A percentile compares a stretch with the other conserved stretches of the same genome.
Evolutionary conservation across 2,888 invertebrate species (phyloP).

Genomic region (Serripes groenlandicus): DNA sequence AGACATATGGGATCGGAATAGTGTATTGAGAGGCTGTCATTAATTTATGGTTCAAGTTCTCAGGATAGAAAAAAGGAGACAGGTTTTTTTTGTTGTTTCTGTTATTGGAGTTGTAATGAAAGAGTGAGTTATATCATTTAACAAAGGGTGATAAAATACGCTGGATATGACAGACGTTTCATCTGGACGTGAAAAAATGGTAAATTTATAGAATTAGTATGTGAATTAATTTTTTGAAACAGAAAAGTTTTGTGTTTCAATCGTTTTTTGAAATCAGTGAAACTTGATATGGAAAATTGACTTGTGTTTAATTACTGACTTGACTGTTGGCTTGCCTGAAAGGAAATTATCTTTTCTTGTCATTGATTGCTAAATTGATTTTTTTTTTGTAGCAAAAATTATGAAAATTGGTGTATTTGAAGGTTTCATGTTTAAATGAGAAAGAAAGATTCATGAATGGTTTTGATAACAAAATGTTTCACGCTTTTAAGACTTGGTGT

Average conservation of each 20-base stretch:
- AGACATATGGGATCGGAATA: slow-evolving; percentile 21
- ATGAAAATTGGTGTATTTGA: no score
- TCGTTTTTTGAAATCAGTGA: neutral
- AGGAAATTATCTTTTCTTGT: no score
- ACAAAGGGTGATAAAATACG: slow-evolving; percentile 25
- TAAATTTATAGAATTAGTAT: slow-evolving; percentile 18
- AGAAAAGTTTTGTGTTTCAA: neutral
- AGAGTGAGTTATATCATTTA: slow-evolving; percentile 14
- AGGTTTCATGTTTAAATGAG: no score
- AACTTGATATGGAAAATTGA: neutral
- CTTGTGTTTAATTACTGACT: neutral
- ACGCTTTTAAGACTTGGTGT: no score
- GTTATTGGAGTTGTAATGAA: slow-evolving; percentile 17
- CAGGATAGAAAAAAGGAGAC: slow-evolving; percentile 13
- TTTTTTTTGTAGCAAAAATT: no score
- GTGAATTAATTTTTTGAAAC: neutral
- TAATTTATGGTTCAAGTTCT: slow-evolving; percentile 13
- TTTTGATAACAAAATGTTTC: no score
- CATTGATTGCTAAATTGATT: no score
- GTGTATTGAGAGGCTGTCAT: slow-evolving; percentile 19
- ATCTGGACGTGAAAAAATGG: slow-evolving; percentile 19
- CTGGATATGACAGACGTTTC: slow-evolving; percentile 5
- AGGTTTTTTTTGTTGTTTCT: neutral
- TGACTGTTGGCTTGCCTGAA: no score
- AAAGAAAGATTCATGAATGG: no score